phyloP scores from a whole-genome alignment of 2,113 vertebrate species.

The Cyrtonyx montezumae region DNA sequence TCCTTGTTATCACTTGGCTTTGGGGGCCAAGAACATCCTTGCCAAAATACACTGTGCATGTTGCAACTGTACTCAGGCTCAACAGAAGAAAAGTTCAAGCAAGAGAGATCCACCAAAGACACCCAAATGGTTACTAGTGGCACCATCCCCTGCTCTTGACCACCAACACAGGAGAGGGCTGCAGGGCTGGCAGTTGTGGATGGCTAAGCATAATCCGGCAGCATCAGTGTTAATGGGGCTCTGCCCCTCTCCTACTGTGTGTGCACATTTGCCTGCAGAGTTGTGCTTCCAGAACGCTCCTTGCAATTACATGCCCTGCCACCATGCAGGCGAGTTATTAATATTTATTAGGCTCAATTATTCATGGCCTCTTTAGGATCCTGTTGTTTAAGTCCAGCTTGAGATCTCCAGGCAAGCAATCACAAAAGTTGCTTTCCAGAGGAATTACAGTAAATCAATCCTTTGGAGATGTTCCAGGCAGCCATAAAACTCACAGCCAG shows the following conservation, averaged over 20 bases:
- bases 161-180: fast-evolving
- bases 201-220: not conserved
- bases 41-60: not conserved
- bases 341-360: conserved; percentile 74
- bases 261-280: conserved; percentile 7
- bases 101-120: not conserved
- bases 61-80: not conserved
- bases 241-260: fast-evolving
- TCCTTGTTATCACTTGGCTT: not conserved
- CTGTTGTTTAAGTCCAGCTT: conserved; percentile 68
- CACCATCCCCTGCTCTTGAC: not conserved
- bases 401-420: conserved; percentile 62
- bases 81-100: not conserved
- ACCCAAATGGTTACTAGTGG: not conserved
- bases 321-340: conserved; percentile 38
- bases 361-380: conserved; percentile 68
- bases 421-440: conserved; percentile 63
- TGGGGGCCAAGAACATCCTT: not conserved
- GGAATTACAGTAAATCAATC: conserved; percentile 60
- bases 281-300: conserved; percentile 58
- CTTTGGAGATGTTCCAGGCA: conserved; percentile 20
- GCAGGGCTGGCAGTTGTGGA: not conserved
- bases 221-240: conserved; percentile 14
- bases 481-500: not conserved
- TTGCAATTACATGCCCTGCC: conserved; percentile 66